Percentiles rank a stretch among this genome's conserved stretches.
These are phyloP conservation scores for Dendroctonus valens DNA, from an alignment of 1,140 invertebrate species.

Conservation along the genomic window DNA sequence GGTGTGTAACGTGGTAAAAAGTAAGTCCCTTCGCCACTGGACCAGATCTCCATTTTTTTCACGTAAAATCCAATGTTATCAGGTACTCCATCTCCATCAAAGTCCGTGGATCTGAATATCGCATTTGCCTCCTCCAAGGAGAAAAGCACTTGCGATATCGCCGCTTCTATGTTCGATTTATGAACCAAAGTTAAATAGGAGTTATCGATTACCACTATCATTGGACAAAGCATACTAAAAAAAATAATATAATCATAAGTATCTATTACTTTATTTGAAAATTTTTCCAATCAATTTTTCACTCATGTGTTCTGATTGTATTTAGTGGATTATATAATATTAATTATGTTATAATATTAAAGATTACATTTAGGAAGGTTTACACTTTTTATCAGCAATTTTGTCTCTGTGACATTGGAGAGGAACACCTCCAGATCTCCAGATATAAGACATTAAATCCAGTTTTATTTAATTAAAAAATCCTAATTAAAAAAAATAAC, in stretches of 20 bases:
- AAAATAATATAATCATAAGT: too few relatives aligned
- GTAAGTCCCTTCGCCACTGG: slow-evolving; percentile 14
- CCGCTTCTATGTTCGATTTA: slow-evolving; percentile 20
- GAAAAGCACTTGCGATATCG: slow-evolving; percentile 29
- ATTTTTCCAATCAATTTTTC: background rate
- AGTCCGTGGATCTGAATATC: slow-evolving; percentile 39
- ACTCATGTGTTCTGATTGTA: too few relatives aligned
- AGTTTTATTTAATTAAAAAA: too few relatives aligned
- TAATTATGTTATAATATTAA: too few relatives aligned
- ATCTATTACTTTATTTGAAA: background rate
- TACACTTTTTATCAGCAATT: too few relatives aligned
- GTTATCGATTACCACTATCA: slow-evolving; percentile 34
- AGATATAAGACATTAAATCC: too few relatives aligned
- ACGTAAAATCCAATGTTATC: slow-evolving; percentile 41
- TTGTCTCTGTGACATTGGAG: too few relatives aligned
- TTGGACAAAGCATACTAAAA: background rate
- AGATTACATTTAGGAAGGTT: too few relatives aligned
- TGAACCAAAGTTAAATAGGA: slow-evolving; percentile 30
- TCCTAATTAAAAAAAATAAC: too few relatives aligned
- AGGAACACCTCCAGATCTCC: too few relatives aligned
- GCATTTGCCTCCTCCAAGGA: slow-evolving; percentile 37
- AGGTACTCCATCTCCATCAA: slow-evolving; percentile 38
- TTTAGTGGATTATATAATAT: too few relatives aligned
- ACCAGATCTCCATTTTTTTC: slow-evolving; percentile 28
- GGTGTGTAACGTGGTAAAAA: slow-evolving; percentile 17